These are phyloP conservation scores for Drosophila serrata DNA, from an alignment of 1,140 invertebrate genomes.

Conservation along the genomic window DNA sequence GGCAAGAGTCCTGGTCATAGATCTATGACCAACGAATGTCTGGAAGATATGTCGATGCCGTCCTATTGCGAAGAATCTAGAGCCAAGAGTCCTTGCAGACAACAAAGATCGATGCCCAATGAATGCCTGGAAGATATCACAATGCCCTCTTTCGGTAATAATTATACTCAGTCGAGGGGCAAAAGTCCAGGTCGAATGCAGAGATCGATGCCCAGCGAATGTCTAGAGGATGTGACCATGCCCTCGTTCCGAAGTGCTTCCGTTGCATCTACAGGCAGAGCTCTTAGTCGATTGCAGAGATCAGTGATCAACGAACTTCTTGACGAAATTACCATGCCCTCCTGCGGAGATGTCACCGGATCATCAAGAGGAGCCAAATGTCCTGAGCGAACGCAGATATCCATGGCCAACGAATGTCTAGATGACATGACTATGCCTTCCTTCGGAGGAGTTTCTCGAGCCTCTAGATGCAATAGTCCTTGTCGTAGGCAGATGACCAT, in stretches of 20 bases:
- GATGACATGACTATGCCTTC: conserved; percentile 24
- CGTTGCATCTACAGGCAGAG: not conserved
- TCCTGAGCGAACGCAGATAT: not conserved
- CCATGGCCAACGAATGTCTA: conserved; percentile 22
- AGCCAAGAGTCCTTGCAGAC: not conserved
- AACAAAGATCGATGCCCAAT: not conserved
- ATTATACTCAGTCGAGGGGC: not conserved
- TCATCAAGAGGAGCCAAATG: not conserved
- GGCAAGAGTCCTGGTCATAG: not conserved
- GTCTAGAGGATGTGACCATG: conserved; percentile 6
- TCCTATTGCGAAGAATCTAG: not conserved
- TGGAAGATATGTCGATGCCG: not conserved
- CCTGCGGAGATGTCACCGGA: not conserved
- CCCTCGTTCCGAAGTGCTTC: not conserved
- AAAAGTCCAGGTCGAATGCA: not conserved
- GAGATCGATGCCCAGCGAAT: not conserved
- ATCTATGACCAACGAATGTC: conserved; percentile 16
- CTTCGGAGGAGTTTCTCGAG: not conserved
- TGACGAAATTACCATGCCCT: conserved; percentile 28
- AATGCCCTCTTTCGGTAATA: conserved; percentile 12
- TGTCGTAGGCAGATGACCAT: not conserved
- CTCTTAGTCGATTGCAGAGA: not conserved
- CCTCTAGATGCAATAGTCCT: not conserved
- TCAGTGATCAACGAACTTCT: conserved; percentile 10
- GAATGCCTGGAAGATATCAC: conserved; percentile 32